Conservation (phyloP, 1,140 invertebrate genomes). For the Cherax quadricarinatus region DNA sequence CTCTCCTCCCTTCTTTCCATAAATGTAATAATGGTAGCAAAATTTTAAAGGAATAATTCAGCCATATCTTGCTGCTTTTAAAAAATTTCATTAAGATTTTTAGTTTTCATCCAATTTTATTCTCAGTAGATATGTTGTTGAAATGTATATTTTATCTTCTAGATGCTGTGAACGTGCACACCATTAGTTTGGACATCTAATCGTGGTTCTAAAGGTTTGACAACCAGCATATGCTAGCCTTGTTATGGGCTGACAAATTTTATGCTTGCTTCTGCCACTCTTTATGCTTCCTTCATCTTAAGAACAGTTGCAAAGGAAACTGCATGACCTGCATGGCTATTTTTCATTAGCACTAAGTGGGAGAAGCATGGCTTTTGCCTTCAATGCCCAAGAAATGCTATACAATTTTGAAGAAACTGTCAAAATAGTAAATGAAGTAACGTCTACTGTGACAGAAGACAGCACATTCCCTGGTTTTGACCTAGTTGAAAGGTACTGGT, state of each 20-base stretch:
- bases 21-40: neutral
- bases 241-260: neutral
- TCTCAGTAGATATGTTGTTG: neutral
- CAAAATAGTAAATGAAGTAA: neutral
- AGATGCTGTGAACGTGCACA: conserved; percentile 43
- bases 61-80: neutral
- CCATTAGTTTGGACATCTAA: conserved; percentile 12
- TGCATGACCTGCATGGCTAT: neutral
- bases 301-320: neutral
- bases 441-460: neutral
- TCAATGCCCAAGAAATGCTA: neutral
- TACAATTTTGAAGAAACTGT: neutral
- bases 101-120: neutral
- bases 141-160: neutral
- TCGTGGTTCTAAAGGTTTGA: conserved; percentile 33
- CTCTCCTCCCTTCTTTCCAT: too few species aligned
- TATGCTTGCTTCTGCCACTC: neutral
- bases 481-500: neutral
- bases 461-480: conserved; percentile 12
- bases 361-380: neutral
- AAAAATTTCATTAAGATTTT: neutral
- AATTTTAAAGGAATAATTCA: neutral
- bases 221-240: neutral
- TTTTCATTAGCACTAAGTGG: neutral
- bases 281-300: neutral